Conservation (phyloP, 2,113 vertebrate genomes). For the Cyphomyrus plagiostoma region DNA sequence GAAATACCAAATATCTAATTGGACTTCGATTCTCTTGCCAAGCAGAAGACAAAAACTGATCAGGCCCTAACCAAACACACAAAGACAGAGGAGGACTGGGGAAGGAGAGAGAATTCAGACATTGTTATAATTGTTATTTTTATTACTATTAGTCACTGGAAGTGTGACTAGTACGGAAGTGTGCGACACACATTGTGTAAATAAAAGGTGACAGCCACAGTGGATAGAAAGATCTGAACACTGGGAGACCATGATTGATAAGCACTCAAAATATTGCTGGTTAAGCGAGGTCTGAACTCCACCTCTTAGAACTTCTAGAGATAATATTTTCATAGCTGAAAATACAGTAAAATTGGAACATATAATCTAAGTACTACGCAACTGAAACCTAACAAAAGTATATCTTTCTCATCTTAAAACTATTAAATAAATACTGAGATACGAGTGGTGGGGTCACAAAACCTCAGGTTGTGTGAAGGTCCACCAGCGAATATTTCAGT, state of each 20-base stretch:
- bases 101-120: not conserved
- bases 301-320: not conserved
- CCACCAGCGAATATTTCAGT: not conserved
- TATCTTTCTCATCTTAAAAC: not conserved
- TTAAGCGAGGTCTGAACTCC: not conserved
- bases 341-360: not conserved
- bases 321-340: not conserved
- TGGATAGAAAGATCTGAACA: not conserved
- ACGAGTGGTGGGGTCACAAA: not conserved
- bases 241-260: not conserved
- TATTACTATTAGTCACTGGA: not conserved
- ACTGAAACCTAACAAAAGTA: not conserved
- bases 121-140: not conserved
- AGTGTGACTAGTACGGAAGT: not conserved
- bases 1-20: not conserved
- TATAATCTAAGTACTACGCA: not conserved
- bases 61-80: not conserved
- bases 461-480: not conserved
- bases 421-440: not conserved
- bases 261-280: not conserved
- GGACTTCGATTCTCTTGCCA: not conserved
- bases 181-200: not conserved
- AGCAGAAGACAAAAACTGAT: not conserved
- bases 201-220: not conserved
- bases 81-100: not conserved